These are phyloP conservation scores for Pycnomerus fuliginosus DNA, from an alignment of 2,888 invertebrate species.

Conservation along the genomic window DNA sequence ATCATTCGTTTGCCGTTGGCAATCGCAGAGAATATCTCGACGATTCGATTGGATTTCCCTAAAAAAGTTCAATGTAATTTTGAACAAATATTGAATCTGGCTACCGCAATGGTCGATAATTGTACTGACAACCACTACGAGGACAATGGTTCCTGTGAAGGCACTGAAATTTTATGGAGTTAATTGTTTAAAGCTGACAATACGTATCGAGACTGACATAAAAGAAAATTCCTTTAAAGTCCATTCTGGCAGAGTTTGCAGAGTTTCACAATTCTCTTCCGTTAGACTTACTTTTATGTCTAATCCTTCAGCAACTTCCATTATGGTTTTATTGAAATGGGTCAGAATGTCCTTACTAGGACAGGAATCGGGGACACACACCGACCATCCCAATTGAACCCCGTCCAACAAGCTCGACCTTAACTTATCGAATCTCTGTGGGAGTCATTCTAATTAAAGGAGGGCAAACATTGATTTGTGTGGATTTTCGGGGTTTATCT, in stretches of 20 bases:
- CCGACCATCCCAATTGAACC: slow-evolving; percentile 43
- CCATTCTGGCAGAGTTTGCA: slow-evolving; percentile 32
- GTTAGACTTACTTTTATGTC: slow-evolving; percentile 35
- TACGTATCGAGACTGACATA: slow-evolving; percentile 29
- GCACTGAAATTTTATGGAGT: slow-evolving; percentile 2
- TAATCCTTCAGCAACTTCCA: slow-evolving; percentile 39
- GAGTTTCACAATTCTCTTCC: slow-evolving; percentile 39
- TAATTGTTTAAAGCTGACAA: too few species aligned
- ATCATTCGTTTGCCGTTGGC: slow-evolving; percentile 31
- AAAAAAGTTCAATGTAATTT: too few species aligned
- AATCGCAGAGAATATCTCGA: slow-evolving; percentile 15
- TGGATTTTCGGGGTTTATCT: too few species aligned
- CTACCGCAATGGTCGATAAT: too few species aligned
- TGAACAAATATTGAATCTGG: too few species aligned
- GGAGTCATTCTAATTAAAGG: too few species aligned
- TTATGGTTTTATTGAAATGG: slow-evolving; percentile 41
- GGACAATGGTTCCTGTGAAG: slow-evolving; percentile 7
- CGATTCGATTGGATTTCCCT: slow-evolving; percentile 11
- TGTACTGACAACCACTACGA: slow-evolving; percentile 11
- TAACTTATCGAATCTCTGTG: slow-evolving; percentile 37
- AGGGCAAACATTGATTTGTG: too few species aligned
- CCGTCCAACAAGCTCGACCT: slow-evolving; percentile 33
- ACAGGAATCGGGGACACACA: slow-evolving; percentile 53
- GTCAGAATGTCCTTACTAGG: slow-evolving; percentile 40
- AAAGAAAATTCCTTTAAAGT: slow-evolving; percentile 24